Percentiles rank a stretch among this genome's conserved stretches.
Conservation (phyloP, 2,888 invertebrate species). For the Cloeon dipterum region DNA sequence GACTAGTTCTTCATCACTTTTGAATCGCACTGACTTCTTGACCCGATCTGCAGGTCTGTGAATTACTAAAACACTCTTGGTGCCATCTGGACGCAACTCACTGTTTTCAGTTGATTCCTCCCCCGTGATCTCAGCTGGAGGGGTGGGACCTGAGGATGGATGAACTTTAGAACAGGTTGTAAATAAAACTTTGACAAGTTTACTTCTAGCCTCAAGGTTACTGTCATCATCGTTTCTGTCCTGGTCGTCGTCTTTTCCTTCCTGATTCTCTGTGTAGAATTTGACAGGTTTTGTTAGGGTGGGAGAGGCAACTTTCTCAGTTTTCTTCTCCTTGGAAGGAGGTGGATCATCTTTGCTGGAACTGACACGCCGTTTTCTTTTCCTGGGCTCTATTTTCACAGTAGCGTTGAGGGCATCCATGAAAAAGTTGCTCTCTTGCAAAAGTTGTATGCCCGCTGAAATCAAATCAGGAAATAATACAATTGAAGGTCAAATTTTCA, state of each 20-base stretch:
- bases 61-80: constrained; percentile 43
- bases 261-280: constrained; percentile 84
- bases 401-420: constrained; percentile 72
- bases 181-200: neutral
- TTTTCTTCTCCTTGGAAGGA: constrained; percentile 8
- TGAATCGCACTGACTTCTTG: constrained; percentile 63
- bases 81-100: constrained; percentile 15
- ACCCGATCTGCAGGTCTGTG: constrained; percentile 39
- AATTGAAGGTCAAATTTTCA: neutral
- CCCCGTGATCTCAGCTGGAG: constrained; percentile 12
- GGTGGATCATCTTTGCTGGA: constrained; percentile 40
- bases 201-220: constrained; percentile 1
- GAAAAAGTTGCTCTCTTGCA: constrained; percentile 82
- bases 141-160: constrained; percentile 13
- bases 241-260: constrained; percentile 28
- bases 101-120: constrained; percentile 13
- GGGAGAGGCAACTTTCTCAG: neutral
- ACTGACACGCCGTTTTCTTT: constrained; percentile 44
- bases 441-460: constrained; percentile 33
- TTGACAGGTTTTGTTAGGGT: constrained; percentile 11
- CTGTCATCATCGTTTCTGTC: constrained; percentile 23
- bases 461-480: constrained; percentile 14
- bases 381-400: constrained; percentile 47
- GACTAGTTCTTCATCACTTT: constrained; percentile 53
- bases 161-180: constrained; percentile 1